Conservation (phyloP, 2,797 vertebrate genomes). For the Zenarchopterus dispar region DNA sequence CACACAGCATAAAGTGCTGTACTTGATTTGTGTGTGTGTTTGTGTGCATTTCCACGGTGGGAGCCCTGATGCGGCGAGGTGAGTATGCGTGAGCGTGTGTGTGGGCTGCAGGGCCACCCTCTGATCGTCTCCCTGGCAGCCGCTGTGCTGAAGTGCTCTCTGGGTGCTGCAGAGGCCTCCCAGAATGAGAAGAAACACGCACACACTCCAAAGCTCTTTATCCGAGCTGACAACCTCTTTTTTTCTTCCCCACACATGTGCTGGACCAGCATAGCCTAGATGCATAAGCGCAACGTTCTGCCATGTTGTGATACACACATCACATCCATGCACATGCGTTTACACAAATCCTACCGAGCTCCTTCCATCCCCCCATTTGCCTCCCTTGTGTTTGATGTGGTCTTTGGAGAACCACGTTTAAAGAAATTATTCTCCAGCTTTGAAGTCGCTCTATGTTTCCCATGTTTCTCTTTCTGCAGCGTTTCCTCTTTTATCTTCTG, state of each 20-base stretch:
- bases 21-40: conserved; percentile 38
- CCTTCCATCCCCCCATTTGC: conserved; percentile 32
- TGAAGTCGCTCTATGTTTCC: conserved; percentile 76
- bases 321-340: conserved; percentile 14
- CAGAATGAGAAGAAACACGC: conserved; percentile 60
- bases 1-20: conserved; percentile 49
- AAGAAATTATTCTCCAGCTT: conserved; percentile 80
- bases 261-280: conserved; percentile 60
- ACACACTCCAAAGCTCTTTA: conserved; percentile 60
- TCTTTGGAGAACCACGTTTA: conserved; percentile 78
- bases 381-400: conserved; percentile 81
- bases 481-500: conserved; percentile 78
- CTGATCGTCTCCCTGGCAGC: conserved; percentile 79
- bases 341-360: conserved; percentile 39
- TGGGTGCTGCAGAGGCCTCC: conserved; percentile 70
- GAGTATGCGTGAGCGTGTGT: conserved; percentile 77
- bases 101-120: conserved; percentile 78
- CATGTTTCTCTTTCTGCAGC: conserved; percentile 60
- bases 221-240: conserved; percentile 72
- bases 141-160: conserved; percentile 70
- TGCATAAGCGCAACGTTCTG: conserved; percentile 61
- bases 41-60: conserved; percentile 30
- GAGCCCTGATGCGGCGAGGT: conserved; percentile 61
- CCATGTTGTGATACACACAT: conserved; percentile 49
- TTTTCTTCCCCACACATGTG: conserved; percentile 49